Base-by-base conservation (phyloP, 2,888 invertebrate genomes). In the Norana najaformis region DNA sequence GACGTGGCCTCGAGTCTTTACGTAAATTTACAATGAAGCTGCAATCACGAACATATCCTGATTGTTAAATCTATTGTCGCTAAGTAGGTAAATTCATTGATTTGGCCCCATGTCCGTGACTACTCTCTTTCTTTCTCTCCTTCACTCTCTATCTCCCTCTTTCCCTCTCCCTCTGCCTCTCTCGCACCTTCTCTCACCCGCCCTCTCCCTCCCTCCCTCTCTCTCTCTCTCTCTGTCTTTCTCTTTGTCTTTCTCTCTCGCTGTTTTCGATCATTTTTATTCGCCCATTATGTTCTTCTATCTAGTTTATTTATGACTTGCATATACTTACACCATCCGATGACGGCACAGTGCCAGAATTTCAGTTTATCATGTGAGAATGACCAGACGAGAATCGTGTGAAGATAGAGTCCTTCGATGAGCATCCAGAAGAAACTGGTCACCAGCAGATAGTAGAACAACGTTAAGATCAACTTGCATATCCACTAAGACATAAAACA, bases 401-500 rank as follows among this genome's bases (percentile, higher is more conserved):
- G 94, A 11, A 95, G 93, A 91, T 95, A 95, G 1, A 95, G 92
- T 0, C 95, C 95, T 91, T 95, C 95, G 35, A 98, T 98, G 93
- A 98, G 97, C 98, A 99, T 99, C 98, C 98, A 99, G 95, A 98
- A 98, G 96, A 98, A 98, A 94, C 98, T 98, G 35, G 98, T 98
- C 93, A 98, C 96, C 94, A 97, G 97, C 94, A 98, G 97, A 95
- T 98, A 98, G 95, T 98, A 97, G 94, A 98, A 96, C 90, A 98
- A 96, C 91, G 97, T 94, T 91, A 95, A 94, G 37, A 95, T 93
- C 34, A 94, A 91, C 92, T 95, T 93, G 91, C 95, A 95, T 23
- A 93, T 90, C 92, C 35, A 85, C 85, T 85, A 16, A 35, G 16
- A 85, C 85, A 85, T 14, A 13, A 85, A 85, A 34, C 35, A 36